These are phyloP conservation scores for Cylindroiulus punctatus DNA, from an alignment of 2,888 invertebrate species.

Conservation along the genomic window DNA sequence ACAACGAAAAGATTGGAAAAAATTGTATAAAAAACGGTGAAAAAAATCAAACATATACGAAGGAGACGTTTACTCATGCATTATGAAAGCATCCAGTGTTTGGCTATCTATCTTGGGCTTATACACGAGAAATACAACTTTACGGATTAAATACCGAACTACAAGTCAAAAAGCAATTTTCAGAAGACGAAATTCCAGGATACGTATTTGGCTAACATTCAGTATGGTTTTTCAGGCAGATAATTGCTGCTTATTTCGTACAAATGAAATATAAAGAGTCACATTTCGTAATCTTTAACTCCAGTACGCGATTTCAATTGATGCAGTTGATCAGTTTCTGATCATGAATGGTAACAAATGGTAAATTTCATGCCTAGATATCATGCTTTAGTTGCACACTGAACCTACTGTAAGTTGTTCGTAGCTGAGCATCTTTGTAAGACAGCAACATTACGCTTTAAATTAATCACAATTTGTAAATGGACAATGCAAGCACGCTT, in stretches of 20 bases:
- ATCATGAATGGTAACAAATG: not conserved
- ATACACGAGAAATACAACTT: not conserved
- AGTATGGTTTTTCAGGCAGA: not conserved
- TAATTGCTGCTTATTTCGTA: not conserved
- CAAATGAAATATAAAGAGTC: not conserved
- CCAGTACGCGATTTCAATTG: not conserved
- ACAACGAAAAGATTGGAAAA: conserved; percentile 10
- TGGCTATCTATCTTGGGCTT: not conserved
- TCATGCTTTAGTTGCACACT: too few relatives aligned
- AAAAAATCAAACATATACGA: not conserved
- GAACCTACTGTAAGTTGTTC: too few relatives aligned
- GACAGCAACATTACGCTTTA: too few relatives aligned
- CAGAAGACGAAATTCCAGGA: not conserved
- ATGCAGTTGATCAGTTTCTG: not conserved
- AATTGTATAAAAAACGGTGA: not conserved
- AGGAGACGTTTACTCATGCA: conserved; percentile 22
- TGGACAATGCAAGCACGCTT: too few relatives aligned
- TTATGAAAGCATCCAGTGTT: not conserved
- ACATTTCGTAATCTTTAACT: not conserved
- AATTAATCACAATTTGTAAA: too few relatives aligned
- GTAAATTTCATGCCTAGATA: not conserved
- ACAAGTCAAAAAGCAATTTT: conserved; percentile 21
- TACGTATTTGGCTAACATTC: not conserved
- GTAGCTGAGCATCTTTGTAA: too few relatives aligned
- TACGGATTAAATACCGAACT: conserved; percentile 11